Percentiles rank a stretch among this genome's conserved stretches.
These are phyloP conservation scores for Phataginus tetradactyla DNA, from an alignment of 2,797 vertebrate genomes.

Conservation along the genomic window DNA sequence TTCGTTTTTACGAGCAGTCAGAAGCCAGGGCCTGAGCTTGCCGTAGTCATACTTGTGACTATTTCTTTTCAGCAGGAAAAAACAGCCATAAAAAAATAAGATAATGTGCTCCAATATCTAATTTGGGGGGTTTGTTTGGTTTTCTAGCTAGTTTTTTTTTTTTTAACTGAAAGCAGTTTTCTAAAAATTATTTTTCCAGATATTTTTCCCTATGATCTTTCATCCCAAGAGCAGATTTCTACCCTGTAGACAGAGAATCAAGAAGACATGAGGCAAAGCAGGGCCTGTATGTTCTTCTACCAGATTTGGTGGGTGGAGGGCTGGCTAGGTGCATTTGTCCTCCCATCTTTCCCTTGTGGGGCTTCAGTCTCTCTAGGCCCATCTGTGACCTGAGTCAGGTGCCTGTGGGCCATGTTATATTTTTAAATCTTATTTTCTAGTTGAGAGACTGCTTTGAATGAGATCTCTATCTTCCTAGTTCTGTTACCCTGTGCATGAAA, in stretches of 20 bases:
- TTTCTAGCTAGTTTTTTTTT: slow-evolving; percentile 59
- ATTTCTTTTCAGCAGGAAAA: slow-evolving; percentile 37
- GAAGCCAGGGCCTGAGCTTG: slow-evolving; percentile 32
- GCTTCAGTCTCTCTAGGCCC: not conserved
- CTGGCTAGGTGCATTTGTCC: not conserved
- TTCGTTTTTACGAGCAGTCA: slow-evolving; percentile 67
- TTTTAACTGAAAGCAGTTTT: slow-evolving; percentile 20
- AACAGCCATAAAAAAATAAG: not conserved
- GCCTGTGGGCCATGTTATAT: not conserved
- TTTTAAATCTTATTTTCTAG: slow-evolving; percentile 33
- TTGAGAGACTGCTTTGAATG: slow-evolving; percentile 24
- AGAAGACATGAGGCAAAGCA: not conserved
- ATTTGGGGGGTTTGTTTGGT: slow-evolving; percentile 66
- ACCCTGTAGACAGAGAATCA: not conserved
- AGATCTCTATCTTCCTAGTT: not conserved
- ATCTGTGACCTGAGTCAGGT: not conserved
- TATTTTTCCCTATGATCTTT: not conserved
- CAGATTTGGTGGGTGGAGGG: not conserved
- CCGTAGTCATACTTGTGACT: slow-evolving; percentile 20
- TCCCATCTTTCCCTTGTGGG: accelerated
- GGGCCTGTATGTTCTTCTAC: too few relatives aligned
- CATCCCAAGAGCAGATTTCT: not conserved
- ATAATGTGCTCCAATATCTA: slow-evolving; percentile 65
- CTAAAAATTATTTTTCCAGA: slow-evolving; percentile 20
- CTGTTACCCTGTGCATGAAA: not conserved